Conservation (phyloP, 2,113 vertebrate genomes). For the Globicephala melas region DNA sequence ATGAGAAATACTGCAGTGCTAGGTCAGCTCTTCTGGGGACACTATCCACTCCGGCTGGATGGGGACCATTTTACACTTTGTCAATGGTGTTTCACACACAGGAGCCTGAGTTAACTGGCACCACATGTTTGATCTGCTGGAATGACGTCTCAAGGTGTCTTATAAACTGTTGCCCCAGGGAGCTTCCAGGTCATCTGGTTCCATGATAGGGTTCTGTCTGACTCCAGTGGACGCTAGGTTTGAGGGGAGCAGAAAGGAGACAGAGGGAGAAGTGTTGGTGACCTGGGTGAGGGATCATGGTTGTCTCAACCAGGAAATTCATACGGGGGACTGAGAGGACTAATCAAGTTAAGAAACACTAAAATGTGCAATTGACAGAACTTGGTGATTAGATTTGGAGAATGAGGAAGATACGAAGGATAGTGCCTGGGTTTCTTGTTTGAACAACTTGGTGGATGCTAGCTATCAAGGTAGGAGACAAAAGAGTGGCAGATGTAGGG, state of each 20-base stretch:
- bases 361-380: not conserved
- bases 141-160: not conserved
- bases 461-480: not conserved
- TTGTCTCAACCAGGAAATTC: not conserved
- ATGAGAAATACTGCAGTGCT: not conserved
- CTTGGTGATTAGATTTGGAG: not conserved
- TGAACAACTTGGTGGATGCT: not conserved
- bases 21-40: not conserved
- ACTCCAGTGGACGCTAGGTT: not conserved
- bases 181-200: not conserved
- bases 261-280: not conserved
- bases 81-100: not conserved
- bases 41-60: not conserved
- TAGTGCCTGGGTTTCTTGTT: not conserved
- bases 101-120: not conserved
- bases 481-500: fast-evolving
- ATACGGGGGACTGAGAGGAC: not conserved
- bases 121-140: not conserved
- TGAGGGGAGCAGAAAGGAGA: not conserved
- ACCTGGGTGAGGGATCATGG: not conserved
- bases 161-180: not conserved
- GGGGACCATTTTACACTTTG: not conserved
- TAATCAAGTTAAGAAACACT: not conserved
- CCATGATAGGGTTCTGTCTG: not conserved
- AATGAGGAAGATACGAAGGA: not conserved